Percentiles rank a stretch among this genome's conserved stretches.
These are phyloP conservation scores for Zonitis immaculata DNA, from an alignment of 2,888 invertebrate genomes.

Conservation along the genomic window DNA sequence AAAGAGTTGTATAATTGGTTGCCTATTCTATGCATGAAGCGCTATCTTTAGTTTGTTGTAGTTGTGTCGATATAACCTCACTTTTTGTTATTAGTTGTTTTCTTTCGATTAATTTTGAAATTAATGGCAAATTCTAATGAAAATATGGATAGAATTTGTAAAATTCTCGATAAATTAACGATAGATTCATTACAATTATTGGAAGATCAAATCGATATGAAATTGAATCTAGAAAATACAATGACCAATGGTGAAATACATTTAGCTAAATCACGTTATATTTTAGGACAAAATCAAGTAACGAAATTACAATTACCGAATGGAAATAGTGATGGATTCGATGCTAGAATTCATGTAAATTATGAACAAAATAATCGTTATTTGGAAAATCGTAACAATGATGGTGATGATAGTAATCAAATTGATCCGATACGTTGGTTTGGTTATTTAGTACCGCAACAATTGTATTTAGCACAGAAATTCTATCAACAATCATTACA, in stretches of 20 bases:
- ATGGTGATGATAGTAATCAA: conserved; percentile 40
- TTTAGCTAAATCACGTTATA: conserved; percentile 73
- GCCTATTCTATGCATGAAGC: neutral
- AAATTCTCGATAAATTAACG: conserved; percentile 64
- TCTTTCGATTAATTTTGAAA: conserved; percentile 2
- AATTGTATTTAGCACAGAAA: conserved; percentile 68
- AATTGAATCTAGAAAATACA: conserved; percentile 64
- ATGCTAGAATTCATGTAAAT: conserved; percentile 47
- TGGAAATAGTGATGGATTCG: conserved; percentile 54
- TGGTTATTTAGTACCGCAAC: conserved; percentile 77
- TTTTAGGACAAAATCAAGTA: conserved; percentile 70
- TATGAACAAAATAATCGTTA: conserved; percentile 45
- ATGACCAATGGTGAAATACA: conserved; percentile 67
- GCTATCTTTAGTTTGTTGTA: neutral
- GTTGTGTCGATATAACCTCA: neutral
- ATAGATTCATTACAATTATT: conserved; percentile 66
- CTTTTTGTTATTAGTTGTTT: neutral
- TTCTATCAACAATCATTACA: conserved; percentile 68
- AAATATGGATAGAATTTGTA: conserved; percentile 50
- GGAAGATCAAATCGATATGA: conserved; percentile 65
- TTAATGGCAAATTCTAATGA: conserved; percentile 24
- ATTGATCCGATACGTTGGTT: conserved; percentile 80
- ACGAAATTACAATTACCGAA: conserved; percentile 67
- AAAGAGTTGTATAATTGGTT: neutral
- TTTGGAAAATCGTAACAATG: conserved; percentile 37